Evolutionary conservation across 2,113 vertebrate genomes (phyloP), one percentile per base, ranked within the genome.

Genomic region (Chauna torquata): DNA sequence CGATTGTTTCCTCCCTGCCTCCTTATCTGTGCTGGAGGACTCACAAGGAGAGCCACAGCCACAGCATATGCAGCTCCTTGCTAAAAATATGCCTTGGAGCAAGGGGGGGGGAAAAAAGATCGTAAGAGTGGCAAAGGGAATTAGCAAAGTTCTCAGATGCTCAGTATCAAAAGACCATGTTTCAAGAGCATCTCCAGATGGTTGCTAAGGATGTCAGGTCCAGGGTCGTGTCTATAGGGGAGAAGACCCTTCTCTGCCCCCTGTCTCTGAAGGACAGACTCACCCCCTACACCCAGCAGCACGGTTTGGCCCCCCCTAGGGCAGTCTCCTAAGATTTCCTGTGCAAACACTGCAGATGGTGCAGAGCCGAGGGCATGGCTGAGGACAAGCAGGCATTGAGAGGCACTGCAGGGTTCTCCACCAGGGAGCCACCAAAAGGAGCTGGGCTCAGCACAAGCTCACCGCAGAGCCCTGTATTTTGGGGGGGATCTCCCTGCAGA

Each of bases 1-100:
- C 2, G 11, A 94, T 95, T 96, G 93, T 95, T 96, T 70, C 85
- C 94, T 84, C 17, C 47, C 71, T 5, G 28, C 74, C 92, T 32
- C 86, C 82, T 97, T 96, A 97, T 97, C 97, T 85, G 88, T 19
- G 4, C 75, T 17, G 27, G 61, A 76, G 88, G 78, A 50, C 55
- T 44, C 34, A 32, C 81, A 70, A 90, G 88, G 70, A 66, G 84
- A 59, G 80, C 76, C 8, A 7, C 49, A 8, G 94, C 92, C 27
- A 1, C 36, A 58, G 66, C 93, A 93, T 89, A 89, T 61, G 90
- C 61, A 22, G 86, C 75, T 68, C 92, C 3, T 3, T 9, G 88
- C 93, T 95, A 94, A 96, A 96, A 94, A 95, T 95, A 86, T 3
- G 38, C 86, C 92, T 75, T 4, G 62, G 80, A 78, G 82, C 27